Evolutionary conservation across 2,797 vertebrate genomes (phyloP).

Genomic region (Sebastes vulpes): DNA sequence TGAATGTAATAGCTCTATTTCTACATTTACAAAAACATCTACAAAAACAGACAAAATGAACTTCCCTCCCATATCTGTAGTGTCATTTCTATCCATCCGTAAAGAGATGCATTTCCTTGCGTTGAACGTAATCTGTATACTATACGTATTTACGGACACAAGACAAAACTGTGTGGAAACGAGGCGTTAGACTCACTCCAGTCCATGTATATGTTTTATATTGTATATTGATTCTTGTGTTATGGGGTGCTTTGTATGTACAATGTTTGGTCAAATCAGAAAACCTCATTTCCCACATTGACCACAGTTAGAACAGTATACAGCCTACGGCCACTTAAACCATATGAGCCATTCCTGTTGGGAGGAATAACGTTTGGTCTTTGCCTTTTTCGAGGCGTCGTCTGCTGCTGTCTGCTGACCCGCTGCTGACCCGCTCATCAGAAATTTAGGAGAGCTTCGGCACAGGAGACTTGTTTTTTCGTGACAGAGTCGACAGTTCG

Average conservation of each 20-base stretch:
- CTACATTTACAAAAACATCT: too few relatives aligned
- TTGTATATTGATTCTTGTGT: not conserved
- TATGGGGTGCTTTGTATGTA: not conserved
- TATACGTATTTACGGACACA: too few relatives aligned
- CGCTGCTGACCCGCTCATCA: constrained; percentile 9
- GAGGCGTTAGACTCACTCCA: not conserved
- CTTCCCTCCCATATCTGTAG: too few relatives aligned
- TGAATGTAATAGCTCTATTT: too few relatives aligned
- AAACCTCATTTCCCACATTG: not conserved
- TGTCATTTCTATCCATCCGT: too few relatives aligned
- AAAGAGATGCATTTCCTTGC: too few relatives aligned
- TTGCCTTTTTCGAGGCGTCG: constrained; percentile 30
- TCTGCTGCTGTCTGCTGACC: constrained; percentile 35
- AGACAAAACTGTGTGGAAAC: too few relatives aligned
- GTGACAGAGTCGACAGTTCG: not conserved
- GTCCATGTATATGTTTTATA: not conserved
- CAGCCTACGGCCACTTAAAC: not conserved
- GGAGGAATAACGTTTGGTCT: constrained; percentile 14
- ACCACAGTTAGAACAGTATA: not conserved
- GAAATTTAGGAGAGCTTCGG: not conserved
- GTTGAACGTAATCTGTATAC: too few relatives aligned
- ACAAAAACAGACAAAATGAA: too few relatives aligned
- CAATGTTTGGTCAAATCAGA: not conserved
- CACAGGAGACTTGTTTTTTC: constrained; percentile 9
- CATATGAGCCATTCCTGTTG: not conserved